phyloP scores from a whole-genome alignment of 2,113 vertebrate genomes.

The Diadophis punctatus region DNA sequence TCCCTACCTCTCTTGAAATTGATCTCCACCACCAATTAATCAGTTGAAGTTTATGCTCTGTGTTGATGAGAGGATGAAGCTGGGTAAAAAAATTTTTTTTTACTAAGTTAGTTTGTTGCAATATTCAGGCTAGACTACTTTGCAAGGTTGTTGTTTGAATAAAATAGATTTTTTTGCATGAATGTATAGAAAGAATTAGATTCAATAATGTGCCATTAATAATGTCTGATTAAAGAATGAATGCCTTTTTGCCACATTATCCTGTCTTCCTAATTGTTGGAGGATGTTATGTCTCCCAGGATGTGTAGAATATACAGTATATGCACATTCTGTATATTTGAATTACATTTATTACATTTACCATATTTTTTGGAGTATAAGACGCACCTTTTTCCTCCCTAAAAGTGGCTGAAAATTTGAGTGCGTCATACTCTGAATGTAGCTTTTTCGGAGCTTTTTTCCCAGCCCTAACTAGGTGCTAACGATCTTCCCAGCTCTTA shows the following conservation, averaged over 20 bases:
- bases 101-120: background rate
- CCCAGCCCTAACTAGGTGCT: no score
- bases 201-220: background rate
- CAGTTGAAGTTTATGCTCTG: background rate
- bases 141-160: background rate
- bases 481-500: no score
- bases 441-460: no score
- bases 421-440: no score
- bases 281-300: background rate
- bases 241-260: background rate
- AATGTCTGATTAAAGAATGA: background rate
- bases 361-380: no score
- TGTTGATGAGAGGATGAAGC: background rate
- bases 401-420: no score
- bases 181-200: background rate
- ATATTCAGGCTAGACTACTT: background rate
- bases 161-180: background rate
- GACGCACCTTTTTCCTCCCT: no score
- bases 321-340: no score
- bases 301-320: background rate
- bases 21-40: background rate
- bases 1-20: background rate
- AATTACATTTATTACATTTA: background rate
- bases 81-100: background rate
- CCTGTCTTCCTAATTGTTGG: background rate